Percentiles rank a stretch among this genome's conserved stretches.
Evolutionary conservation across 35 echinoderm and acorn worm species (phyloP).

Genomic region (Diadema setosum): DNA sequence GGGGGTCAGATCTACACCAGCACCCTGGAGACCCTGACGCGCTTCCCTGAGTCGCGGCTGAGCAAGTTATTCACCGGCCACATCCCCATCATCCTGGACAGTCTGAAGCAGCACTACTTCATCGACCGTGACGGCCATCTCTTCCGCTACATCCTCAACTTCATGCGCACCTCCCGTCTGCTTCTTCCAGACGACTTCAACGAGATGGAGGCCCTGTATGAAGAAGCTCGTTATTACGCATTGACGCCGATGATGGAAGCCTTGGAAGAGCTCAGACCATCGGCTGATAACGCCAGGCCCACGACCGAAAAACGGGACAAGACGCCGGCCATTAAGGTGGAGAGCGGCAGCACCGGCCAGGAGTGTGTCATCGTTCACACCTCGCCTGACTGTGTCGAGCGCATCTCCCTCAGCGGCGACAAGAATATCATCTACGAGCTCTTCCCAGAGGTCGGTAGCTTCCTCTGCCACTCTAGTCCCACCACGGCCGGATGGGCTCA

Average conservation of each 20-base stretch:
- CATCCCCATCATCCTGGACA: constrained; percentile 94
- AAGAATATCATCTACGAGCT: constrained; percentile 89
- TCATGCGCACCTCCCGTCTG: constrained; percentile 77
- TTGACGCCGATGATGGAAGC: constrained; percentile 74
- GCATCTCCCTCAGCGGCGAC: constrained; percentile 88
- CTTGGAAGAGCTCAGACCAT: constrained; percentile 41
- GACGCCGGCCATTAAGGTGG: constrained; percentile 34
- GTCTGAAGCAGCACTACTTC: constrained; percentile 98
- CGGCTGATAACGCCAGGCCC: constrained; percentile 9
- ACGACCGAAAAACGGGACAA: constrained; percentile 30
- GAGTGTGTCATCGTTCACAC: constrained; percentile 95
- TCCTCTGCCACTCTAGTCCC: constrained; percentile 82
- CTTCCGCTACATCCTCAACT: constrained; percentile 94
- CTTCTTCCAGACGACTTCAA: constrained; percentile 68
- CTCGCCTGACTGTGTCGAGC: constrained; percentile 87
- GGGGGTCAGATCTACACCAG: constrained; percentile 96
- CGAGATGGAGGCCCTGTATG: constrained; percentile 90
- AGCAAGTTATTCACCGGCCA: constrained; percentile 90
- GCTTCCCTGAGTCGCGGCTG: constrained; percentile 83
- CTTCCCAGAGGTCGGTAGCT: constrained; percentile 92
- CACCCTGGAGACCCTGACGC: constrained; percentile 87
- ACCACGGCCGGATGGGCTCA: constrained; percentile 87
- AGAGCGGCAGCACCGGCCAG: constrained; percentile 51
- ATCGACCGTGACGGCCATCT: constrained; percentile 96
- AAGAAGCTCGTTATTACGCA: constrained; percentile 92